A percentile compares a stretch with the other conserved stretches of the same genome.
phyloP scores from a whole-genome alignment of 2,888 invertebrate genomes.

The Drosophila setosimentum region DNA sequence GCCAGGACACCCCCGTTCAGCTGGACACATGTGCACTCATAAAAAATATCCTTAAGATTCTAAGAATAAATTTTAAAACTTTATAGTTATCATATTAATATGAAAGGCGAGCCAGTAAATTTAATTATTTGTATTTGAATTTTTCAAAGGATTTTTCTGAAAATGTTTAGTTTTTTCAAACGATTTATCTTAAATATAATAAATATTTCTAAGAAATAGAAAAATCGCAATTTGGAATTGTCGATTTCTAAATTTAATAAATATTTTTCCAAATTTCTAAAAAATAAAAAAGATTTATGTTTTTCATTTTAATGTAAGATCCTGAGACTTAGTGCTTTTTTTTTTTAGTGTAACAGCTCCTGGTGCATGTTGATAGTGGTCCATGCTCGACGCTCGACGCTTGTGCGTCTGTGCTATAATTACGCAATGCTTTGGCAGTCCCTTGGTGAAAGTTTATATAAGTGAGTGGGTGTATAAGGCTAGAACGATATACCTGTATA shows the following conservation, averaged over 20 bases:
- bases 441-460: slow-evolving; percentile 62
- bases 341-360: not conserved
- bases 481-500: not conserved
- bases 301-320: not conserved
- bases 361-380: slow-evolving; percentile 1
- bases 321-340: not conserved
- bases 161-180: not conserved
- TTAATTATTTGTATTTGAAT: not conserved
- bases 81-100: not conserved
- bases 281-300: not conserved
- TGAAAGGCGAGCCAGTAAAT: not conserved
- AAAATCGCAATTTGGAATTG: not conserved
- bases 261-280: not conserved
- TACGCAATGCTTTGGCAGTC: slow-evolving; percentile 49
- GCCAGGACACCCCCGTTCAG: slow-evolving; percentile 9
- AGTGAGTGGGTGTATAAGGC: slow-evolving; percentile 30
- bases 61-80: not conserved
- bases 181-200: not conserved
- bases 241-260: not conserved
- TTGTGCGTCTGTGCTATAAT: slow-evolving; percentile 62
- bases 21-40: slow-evolving; percentile 53
- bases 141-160: not conserved
- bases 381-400: slow-evolving; percentile 1
- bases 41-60: not conserved
- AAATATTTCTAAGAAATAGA: not conserved